Base-by-base conservation (phyloP, 2,113 vertebrate genomes). In the Caranx melampygus region DNA sequence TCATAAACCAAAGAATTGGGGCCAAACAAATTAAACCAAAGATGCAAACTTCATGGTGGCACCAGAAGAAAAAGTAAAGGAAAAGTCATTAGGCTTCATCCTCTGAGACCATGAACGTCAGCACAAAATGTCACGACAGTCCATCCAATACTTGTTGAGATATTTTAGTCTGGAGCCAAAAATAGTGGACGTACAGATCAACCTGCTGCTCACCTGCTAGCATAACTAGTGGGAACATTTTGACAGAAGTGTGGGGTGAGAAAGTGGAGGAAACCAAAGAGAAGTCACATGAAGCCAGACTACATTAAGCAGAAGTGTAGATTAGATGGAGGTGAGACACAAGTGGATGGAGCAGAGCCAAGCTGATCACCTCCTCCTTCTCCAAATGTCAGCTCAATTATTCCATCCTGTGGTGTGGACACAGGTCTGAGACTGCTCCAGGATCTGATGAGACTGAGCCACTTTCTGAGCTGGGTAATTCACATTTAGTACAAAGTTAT, bases 351-450 rank as follows among this genome's bases (percentile, higher is more conserved):
- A 72, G 44, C 58, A 54, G 33, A n/a, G 45, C 45, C 14, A 1
- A 61, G 59, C 47, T 12, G 37, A 58, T 75, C 33, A 33, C 40
- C 44, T 64, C 51, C 26, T 72, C 18, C 31, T 0, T 49, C 49
- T 78, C 54, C 31, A 62, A 75, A 16, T 70, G 78, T 58, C 61
- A 78, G 34, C 63, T 78, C 66, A 60, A 52, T 84, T 81, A 71
- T 16, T 47, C 71, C 21, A 34, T 54, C 63, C 69, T 0, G 33
- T 0, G 2, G 12, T 14, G 26, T 42, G 40, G 16, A 74, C 14
- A 12, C 37, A 37, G 34, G 18, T 1, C 14, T 31, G 42, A 21
- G 34, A 12, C 31, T 7, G 20, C 26, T 64, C 84, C 37, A 59
- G 34, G 26, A 57, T 57, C n/a, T 82, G 51, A 69, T 70, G 69